Conservation (phyloP, 2,888 invertebrate genomes). For the Eupithecia inturbata region DNA sequence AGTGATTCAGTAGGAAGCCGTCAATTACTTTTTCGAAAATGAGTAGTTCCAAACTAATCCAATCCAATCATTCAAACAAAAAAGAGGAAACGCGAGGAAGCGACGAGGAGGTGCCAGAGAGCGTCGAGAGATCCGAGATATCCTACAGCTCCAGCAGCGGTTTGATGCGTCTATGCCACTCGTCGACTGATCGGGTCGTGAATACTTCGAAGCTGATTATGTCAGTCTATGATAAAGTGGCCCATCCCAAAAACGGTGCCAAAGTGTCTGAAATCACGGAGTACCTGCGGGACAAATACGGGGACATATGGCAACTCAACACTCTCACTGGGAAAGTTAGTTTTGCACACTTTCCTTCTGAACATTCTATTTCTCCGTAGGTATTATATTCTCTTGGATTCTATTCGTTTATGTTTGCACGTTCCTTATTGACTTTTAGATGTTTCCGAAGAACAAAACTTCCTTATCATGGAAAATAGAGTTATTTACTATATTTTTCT, state of each 20-base stretch:
- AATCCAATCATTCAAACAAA: background rate
- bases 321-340: slow-evolving; percentile 48
- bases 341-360: background rate
- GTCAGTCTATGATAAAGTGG: slow-evolving; percentile 56
- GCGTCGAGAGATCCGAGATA: background rate
- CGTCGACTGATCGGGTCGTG: background rate
- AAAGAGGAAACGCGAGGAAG: background rate
- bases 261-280: slow-evolving; percentile 53
- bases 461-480: too few relatives aligned
- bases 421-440: too few relatives aligned
- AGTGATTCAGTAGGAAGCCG: background rate
- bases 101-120: background rate
- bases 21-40: background rate
- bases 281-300: slow-evolving; percentile 56
- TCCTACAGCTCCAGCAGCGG: background rate
- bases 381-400: too few relatives aligned
- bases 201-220: slow-evolving; percentile 59
- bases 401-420: background rate
- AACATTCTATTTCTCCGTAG: too few relatives aligned
- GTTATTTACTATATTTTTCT: too few relatives aligned
- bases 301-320: slow-evolving; percentile 55
- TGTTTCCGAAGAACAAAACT: too few relatives aligned
- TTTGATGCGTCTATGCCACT: background rate
- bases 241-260: slow-evolving; percentile 47
- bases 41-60: background rate